Conservation (phyloP, 2,113 vertebrate species). For the Hippoglossus stenolepis region DNA sequence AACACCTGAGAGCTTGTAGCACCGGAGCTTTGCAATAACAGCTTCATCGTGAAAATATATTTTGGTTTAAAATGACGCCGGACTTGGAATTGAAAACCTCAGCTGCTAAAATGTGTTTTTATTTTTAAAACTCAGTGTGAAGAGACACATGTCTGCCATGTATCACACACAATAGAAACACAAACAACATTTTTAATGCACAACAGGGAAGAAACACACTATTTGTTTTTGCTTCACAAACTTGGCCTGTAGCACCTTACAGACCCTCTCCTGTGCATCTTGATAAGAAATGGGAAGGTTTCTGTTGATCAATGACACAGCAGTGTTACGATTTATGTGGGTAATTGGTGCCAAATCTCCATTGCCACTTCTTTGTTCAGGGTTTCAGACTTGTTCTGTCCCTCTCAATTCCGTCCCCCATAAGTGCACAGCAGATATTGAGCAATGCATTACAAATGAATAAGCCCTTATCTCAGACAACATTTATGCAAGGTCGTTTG, state of each 20-base stretch:
- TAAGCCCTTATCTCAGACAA: constrained; percentile 16
- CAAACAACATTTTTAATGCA: background rate
- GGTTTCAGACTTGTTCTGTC: constrained; percentile 10
- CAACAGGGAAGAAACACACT: background rate
- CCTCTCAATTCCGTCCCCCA: constrained; percentile 8
- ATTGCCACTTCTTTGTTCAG: constrained; percentile 3
- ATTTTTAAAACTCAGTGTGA: background rate
- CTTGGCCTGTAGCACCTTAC: background rate
- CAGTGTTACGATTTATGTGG: background rate
- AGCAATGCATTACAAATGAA: constrained; percentile 45
- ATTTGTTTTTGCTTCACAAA: background rate
- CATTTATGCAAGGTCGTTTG: constrained; percentile 57
- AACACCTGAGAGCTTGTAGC: constrained; percentile 8
- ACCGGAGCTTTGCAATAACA: background rate
- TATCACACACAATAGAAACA: background rate
- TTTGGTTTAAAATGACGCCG: constrained; percentile 11
- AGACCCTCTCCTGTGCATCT: background rate
- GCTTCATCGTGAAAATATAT: background rate
- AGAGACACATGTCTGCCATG: background rate
- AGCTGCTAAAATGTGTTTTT: background rate
- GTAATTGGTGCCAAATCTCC: background rate
- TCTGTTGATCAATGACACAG: background rate
- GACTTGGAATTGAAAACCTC: background rate
- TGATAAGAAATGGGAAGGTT: background rate
- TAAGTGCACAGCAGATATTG: constrained; percentile 19